Base-by-base conservation (phyloP, 2,888 invertebrate genomes). In the Caenorhabditis imperialis region DNA sequence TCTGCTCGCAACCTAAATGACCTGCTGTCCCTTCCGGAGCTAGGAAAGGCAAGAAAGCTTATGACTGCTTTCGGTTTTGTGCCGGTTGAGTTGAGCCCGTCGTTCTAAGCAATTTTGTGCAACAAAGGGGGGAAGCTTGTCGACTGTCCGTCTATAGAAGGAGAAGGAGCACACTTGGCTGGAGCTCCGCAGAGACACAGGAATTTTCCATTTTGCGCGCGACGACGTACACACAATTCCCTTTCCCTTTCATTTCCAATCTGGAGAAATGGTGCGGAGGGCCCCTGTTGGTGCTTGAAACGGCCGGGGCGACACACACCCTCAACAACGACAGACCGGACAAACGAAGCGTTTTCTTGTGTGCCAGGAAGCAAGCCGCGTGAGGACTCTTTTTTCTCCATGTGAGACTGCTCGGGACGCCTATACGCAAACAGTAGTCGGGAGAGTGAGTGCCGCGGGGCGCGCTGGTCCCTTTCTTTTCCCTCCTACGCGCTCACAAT, bases 1-100 rank as follows among this genome's bases (percentile, higher is more conserved):
- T 63, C 70, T 61, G 60, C 60, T 42, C 70, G 57, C 67, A 67
- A 67, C 57, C 57, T 44, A 70, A 70, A 70, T 70, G 70, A 70
- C 54, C 61, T 54, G 61, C 50, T 61, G 57, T 58, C 63, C 53
- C 58, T 62, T 40, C 71, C 25, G 37, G 23, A 53, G 44, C 30
- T 18, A 23, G n/a, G 42, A 35, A 23, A 47, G 45, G 25, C n/a
- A 27, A 16, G 40, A 30, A 22, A 25, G 40, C 35, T 57, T 60
- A 42, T 50, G 50, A n/a, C n/a, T 38, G 18, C 30, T 18, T 50
- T 57, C 45, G 57, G 57, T 67, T 67, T 67, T 67, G 67, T 67
- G 67, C 67, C 67, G 67, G 67, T 67, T 67, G 57, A 67, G 67
- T 67, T 67, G 67, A 67, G 65, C 57, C 7, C 18, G 60, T 60